These are phyloP conservation scores for Patella vulgata DNA, from an alignment of 1,140 invertebrate species.

Conservation along the genomic window DNA sequence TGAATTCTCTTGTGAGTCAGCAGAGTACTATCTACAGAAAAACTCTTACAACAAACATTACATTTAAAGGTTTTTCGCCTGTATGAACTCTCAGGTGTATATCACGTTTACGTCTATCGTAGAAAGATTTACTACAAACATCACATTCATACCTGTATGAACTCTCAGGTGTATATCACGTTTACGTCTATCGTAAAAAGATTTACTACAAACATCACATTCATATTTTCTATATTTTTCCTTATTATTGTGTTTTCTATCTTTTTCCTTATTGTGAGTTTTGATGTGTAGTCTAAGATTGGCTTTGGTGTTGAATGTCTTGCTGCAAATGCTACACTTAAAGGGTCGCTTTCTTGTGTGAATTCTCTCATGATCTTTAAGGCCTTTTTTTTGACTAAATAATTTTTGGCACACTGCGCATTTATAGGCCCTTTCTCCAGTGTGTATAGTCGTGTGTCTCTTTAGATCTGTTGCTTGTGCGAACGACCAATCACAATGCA, in stretches of 20 bases:
- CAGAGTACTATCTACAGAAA: too few relatives aligned
- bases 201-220: slow-evolving; percentile 11
- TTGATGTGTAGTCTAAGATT: too few relatives aligned
- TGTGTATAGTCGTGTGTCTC: slow-evolving; percentile 62
- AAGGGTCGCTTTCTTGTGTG: slow-evolving; percentile 9
- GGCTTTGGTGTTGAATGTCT: too few relatives aligned
- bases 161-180: slow-evolving; percentile 6
- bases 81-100: slow-evolving; percentile 17
- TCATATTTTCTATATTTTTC: slow-evolving; percentile 1
- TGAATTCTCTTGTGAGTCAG: too few relatives aligned
- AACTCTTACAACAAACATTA: too few relatives aligned
- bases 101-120: slow-evolving; percentile 1
- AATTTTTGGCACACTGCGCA: slow-evolving; percentile 37
- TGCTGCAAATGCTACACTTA: too few relatives aligned
- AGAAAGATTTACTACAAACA: slow-evolving; percentile 22
- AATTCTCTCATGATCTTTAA: slow-evolving; percentile 33
- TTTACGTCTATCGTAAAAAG: neutral
- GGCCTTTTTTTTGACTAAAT: slow-evolving; percentile 37
- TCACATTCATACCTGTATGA: slow-evolving; percentile 19
- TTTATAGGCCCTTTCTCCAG: slow-evolving; percentile 34
- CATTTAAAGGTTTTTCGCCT: slow-evolving; percentile 6
- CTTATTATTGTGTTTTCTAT: too few relatives aligned
- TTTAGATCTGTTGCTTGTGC: slow-evolving; percentile 66
- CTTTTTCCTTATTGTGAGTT: too few relatives aligned
- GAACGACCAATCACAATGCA: slow-evolving; percentile 65